Base-by-base conservation (phyloP, 2,113 vertebrate genomes). In the Proterorhinus semilunaris region DNA sequence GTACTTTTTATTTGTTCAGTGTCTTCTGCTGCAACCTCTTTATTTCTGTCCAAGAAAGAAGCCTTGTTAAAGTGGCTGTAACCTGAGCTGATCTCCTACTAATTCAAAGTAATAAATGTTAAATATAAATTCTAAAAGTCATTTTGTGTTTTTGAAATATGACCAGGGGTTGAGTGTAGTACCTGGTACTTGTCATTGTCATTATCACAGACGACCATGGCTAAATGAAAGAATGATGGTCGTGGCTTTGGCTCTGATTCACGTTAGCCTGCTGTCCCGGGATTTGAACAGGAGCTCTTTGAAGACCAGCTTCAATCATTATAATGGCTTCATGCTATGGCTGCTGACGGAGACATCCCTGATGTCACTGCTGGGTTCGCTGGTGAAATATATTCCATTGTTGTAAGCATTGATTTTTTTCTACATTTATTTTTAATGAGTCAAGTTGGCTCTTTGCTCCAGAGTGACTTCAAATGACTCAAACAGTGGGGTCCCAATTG, bases 301-400 rank as follows among this genome's bases (percentile, higher is more conserved):
- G 78, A 83, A 84, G 87, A 80, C 75, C 74, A 65, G 67, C 85
- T 80, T 91, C 85, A 87, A 88, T 89, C 86, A 89, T 80, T 81
- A 86, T 87, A 89, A 91, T 87, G 85, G 86, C 73, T 84, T 79
- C 81, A 84, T 85, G 83, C 81, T 78, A 81, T 75, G 52, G 67
- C 75, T 65, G 74, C 74, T 83, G 83, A 86, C 81, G 63, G 81
- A 85, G 78, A 88, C 68, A 68, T 80, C 74, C 79, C 80, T 68
- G 72, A 78, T 83, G 84, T 82, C 81, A 87, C 71, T 76, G 66
- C 67, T 46, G 63, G 61, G 74, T 82, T 81, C 76, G 12, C 76
- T 62, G 27, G 27, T 63, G 68, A 72, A 81, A 87, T 83, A 68
- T 79, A 86, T 87, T 86, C 80, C 46, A 85, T 87, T 86, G 87